A percentile compares a stretch with the other conserved stretches of the same genome.
These are phyloP conservation scores for Orientallactaga bullata DNA, from an alignment of 2,113 vertebrate species.

Conservation along the genomic window DNA sequence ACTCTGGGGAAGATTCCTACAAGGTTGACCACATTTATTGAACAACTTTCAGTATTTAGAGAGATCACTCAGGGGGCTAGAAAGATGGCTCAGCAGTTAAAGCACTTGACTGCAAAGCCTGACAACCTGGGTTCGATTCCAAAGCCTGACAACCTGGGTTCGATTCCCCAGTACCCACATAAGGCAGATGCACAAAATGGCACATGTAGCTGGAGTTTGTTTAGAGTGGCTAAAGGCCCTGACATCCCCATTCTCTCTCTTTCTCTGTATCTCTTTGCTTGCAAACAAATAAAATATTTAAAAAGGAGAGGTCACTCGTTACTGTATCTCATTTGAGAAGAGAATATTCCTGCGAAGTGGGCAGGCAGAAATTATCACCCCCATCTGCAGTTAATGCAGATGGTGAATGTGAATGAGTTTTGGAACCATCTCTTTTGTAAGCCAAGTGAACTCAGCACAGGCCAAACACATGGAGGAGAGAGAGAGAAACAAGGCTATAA, in stretches of 20 bases:
- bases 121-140: too few relatives aligned
- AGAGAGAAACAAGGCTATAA: conserved; percentile 46
- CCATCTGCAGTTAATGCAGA: conserved; percentile 66
- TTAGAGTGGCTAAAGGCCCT: too few relatives aligned
- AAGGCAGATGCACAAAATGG: too few relatives aligned
- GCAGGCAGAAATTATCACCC: not conserved
- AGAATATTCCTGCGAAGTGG: conserved; percentile 3
- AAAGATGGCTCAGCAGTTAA: too few relatives aligned
- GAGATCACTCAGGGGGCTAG: not conserved
- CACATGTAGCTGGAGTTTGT: too few relatives aligned
- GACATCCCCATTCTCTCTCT: too few relatives aligned
- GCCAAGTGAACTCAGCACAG: not conserved
- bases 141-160: too few relatives aligned
- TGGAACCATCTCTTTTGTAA: not conserved
- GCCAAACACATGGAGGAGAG: conserved; percentile 1
- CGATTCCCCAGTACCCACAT: too few relatives aligned
- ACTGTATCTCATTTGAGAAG: conserved; percentile 25
- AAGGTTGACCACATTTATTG: conserved; percentile 6
- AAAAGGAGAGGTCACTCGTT: not conserved
- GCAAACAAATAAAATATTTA: too few relatives aligned
- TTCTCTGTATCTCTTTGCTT: too few relatives aligned
- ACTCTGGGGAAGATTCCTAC: not conserved
- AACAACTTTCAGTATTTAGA: not conserved
- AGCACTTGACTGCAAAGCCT: too few relatives aligned
- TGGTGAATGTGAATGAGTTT: conserved; percentile 30